These are phyloP conservation scores for Oscheius sp. DNA, from an alignment of 2,888 invertebrate genomes.

Conservation along the genomic window DNA sequence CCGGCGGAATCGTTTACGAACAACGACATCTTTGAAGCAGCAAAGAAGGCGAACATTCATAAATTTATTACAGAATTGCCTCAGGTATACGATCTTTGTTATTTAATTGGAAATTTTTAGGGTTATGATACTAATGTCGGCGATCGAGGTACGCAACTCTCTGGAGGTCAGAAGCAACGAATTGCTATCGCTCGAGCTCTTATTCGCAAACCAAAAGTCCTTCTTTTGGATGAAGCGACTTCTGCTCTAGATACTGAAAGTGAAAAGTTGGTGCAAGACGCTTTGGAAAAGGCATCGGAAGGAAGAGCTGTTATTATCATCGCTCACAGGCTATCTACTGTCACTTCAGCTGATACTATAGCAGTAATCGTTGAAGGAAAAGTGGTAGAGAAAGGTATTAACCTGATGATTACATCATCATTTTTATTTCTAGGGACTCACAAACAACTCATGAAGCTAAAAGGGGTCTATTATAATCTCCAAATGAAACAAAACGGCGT, in stretches of 20 bases:
- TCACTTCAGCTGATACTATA: constrained; percentile 70
- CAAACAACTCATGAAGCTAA: constrained; percentile 76
- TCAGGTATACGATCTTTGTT: too few species aligned
- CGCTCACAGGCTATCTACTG: constrained; percentile 74
- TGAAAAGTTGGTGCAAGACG: constrained; percentile 72
- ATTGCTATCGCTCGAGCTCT: constrained; percentile 73
- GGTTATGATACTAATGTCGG: constrained; percentile 71
- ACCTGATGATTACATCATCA: not conserved
- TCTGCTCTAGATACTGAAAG: constrained; percentile 72
- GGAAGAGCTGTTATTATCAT: constrained; percentile 72
- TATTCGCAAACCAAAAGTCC: constrained; percentile 70
- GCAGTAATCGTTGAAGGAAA: constrained; percentile 61
- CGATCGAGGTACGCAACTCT: constrained; percentile 71
- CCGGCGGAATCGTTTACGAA: constrained; percentile 59
- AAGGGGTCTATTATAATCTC: constrained; percentile 79
- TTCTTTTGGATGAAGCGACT: constrained; percentile 71
- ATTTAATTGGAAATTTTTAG: constrained; percentile 35
- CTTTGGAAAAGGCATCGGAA: constrained; percentile 75
- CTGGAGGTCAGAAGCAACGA: constrained; percentile 73
- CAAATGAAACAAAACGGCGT: constrained; percentile 57
- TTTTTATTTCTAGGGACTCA: constrained; percentile 78
- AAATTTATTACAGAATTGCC: constrained; percentile 71
- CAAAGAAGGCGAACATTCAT: constrained; percentile 72
- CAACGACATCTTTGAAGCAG: constrained; percentile 69
- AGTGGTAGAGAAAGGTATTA: constrained; percentile 75